phyloP scores from a whole-genome alignment of 2,888 invertebrate species.

The Dryomyza anilis region DNA sequence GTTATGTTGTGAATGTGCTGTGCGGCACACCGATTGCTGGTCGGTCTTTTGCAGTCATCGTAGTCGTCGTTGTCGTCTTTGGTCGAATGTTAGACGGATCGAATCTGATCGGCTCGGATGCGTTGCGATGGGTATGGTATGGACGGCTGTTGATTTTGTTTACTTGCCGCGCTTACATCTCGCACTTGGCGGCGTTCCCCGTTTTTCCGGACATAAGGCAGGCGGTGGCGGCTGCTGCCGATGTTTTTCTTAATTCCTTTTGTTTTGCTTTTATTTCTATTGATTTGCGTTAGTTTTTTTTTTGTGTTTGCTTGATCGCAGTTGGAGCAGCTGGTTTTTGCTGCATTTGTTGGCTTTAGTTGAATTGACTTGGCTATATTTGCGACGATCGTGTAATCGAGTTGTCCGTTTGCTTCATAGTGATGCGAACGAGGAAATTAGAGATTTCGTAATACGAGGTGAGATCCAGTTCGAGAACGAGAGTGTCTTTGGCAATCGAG shows the following conservation, averaged over 20 bases:
- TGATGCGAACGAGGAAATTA: too few species aligned
- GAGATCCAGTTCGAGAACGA: too few species aligned
- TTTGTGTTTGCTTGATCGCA: constrained; percentile 26
- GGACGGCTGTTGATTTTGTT: constrained; percentile 16
- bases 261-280: background rate
- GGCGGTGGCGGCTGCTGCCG: background rate
- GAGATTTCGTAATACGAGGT: too few species aligned
- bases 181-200: constrained; percentile 7
- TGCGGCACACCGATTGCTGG: constrained; percentile 26
- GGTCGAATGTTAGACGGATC: background rate
- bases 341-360: too few species aligned
- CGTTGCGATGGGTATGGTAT: background rate
- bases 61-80: background rate
- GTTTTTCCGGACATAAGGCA: background rate
- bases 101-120: background rate
- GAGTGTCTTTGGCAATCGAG: too few species aligned
- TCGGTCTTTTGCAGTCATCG: constrained; percentile 24
- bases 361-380: constrained; percentile 16
- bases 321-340: constrained; percentile 41
- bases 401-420: too few species aligned
- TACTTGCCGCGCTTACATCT: constrained; percentile 11
- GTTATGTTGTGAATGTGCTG: constrained; percentile 44
- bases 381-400: background rate
- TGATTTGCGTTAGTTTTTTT: constrained; percentile 6
- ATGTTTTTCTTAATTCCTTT: background rate